These are phyloP conservation scores for Drosophila greeni DNA, from an alignment of 2,888 invertebrate species.

Conservation along the genomic window DNA sequence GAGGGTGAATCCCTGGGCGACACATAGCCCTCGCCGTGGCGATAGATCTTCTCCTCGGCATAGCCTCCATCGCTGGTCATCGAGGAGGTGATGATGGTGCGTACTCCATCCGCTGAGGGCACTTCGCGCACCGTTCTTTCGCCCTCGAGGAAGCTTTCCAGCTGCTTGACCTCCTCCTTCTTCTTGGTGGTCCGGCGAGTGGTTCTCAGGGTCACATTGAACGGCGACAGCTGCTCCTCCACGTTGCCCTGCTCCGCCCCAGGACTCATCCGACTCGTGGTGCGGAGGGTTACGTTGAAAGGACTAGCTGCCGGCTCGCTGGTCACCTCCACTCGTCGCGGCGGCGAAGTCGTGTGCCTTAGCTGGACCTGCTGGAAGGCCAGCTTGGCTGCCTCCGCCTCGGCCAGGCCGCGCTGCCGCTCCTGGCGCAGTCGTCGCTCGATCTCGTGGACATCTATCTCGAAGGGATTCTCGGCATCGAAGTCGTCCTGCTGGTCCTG, in stretches of 20 bases:
- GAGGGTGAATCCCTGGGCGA: slow-evolving; percentile 70
- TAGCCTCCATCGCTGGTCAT: slow-evolving; percentile 74
- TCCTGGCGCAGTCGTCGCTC: slow-evolving; percentile 82
- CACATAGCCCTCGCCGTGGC: slow-evolving; percentile 75
- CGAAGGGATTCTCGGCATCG: slow-evolving; percentile 72
- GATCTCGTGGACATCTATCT: slow-evolving; percentile 82
- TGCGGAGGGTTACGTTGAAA: slow-evolving; percentile 80
- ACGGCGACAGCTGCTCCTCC: slow-evolving; percentile 67
- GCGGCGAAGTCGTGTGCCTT: slow-evolving; percentile 79
- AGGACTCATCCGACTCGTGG: slow-evolving; percentile 75
- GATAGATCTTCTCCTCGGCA: slow-evolving; percentile 75
- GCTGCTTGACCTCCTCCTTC: slow-evolving; percentile 54
- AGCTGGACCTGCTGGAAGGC: slow-evolving; percentile 82
- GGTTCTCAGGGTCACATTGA: slow-evolving; percentile 73
- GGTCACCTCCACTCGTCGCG: slow-evolving; percentile 77
- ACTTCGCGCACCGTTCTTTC: slow-evolving; percentile 84
- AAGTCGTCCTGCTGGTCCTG: slow-evolving; percentile 53
- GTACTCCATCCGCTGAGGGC: slow-evolving; percentile 76
- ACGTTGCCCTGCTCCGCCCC: slow-evolving; percentile 63
- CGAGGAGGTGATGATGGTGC: slow-evolving; percentile 77
- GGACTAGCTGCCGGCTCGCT: slow-evolving; percentile 66
- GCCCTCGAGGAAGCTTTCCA: slow-evolving; percentile 83
- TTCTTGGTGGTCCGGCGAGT: slow-evolving; percentile 57
- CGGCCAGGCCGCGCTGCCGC: slow-evolving; percentile 79
- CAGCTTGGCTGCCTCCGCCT: slow-evolving; percentile 79